Evolutionary conservation across 1,140 invertebrate genomes (phyloP), one percentile per base, ranked within the genome.

Genomic region (Diachasmimorpha longicaudata): DNA sequence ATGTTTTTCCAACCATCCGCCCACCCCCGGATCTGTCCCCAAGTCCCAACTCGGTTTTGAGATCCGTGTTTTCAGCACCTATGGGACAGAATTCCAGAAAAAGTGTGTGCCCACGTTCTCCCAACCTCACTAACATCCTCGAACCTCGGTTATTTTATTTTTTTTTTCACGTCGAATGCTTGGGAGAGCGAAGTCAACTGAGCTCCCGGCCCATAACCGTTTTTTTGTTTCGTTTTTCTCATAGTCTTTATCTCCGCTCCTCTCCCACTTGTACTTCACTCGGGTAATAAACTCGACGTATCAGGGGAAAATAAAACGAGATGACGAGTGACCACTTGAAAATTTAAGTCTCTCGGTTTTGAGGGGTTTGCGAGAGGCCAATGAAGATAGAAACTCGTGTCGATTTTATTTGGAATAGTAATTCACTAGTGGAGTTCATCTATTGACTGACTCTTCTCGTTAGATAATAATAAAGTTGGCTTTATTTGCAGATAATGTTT

Each of bases 1-100:
- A 58, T 81, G 77, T 79, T 81, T 77, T 77, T 79, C 80, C 79
- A 80, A 58, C 77, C 67, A 70, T 68, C 52, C 70, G 74, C 77
- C 77, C 39, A 36, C 76, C 39, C 78, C 68, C 76, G 70, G 68
- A 74, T 79, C 75, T 78, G 70, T 74, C 75, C 58, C 58, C 58
- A 31, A 63, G 58, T 63, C 77, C 68, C 77, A 78, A 77, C 78
- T 81, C 25, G 23, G 21, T 55, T n/a, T 21, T 69, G 25, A 74
- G 74, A 75, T 75, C 74, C 74, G 74, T 75, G 74, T 75, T 75
- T 52, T 75, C 74, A 75, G 67, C 70, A 55, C 73, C 72, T 63
- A 63, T 63, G 19, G 21, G 16, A 9, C 10, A 31, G 58, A 52
- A 63, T 31, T 19, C 11, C 58, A 63, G 10, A 63, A 63, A 63